Conservation (phyloP, 2,888 invertebrate genomes). For the Diplolepis rosae region DNA sequence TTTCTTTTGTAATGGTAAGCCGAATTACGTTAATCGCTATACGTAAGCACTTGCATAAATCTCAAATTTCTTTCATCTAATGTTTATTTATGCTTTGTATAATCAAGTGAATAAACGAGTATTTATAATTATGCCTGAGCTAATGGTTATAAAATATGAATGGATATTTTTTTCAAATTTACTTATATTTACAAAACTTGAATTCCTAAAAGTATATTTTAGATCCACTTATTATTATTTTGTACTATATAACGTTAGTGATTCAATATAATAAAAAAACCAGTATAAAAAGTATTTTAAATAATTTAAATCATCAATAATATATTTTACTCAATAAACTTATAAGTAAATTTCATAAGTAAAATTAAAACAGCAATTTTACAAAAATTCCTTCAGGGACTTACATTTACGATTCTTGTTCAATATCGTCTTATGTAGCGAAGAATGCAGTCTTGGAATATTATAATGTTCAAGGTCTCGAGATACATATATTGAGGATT, state of each 20-base stretch:
- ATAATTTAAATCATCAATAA: no score
- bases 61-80: conserved; percentile 19
- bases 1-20: conserved; percentile 17
- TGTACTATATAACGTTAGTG: no score
- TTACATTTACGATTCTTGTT: background rate
- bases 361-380: background rate
- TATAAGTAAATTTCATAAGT: background rate
- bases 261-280: no score
- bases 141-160: no score
- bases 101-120: background rate
- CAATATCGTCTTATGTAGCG: background rate
- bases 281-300: no score
- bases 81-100: background rate
- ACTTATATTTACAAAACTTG: no score
- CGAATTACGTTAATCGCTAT: conserved; percentile 19
- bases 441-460: conserved; percentile 1
- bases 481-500: conserved; percentile 9
- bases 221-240: no score
- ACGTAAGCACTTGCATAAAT: conserved; percentile 28
- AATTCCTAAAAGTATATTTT: no score
- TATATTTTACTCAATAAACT: background rate
- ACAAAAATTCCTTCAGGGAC: background rate
- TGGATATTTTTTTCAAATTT: no score
- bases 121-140: no score
- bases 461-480: conserved; percentile 13